Evolutionary conservation across 2,888 invertebrate genomes (phyloP), one percentile per base, ranked within the genome.

Genomic region (Hermodice carunculata): DNA sequence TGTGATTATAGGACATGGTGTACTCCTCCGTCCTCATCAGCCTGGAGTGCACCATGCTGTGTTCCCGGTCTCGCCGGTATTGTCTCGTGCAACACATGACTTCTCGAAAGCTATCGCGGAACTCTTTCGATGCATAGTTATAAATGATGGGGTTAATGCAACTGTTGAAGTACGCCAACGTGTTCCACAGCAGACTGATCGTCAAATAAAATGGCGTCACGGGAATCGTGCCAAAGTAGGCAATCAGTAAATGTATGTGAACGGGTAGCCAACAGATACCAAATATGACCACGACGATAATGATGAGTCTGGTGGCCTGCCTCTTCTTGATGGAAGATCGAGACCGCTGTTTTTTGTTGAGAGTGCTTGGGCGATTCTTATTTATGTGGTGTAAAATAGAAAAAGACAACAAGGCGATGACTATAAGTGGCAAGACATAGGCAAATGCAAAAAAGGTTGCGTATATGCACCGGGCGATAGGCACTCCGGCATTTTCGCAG

Each of bases 71-170:
- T n/a, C n/a, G n/a, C n/a, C n/a, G n/a, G n/a, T n/a, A n/a, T n/a
- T n/a, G n/a, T n/a, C n/a, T n/a, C n/a, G n/a, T n/a, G 46, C 66
- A 66, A 19, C 48, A 42, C 28, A 73, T 48, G 3, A 65, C 73
- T 42, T 66, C 61, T 19, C 69, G 54, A 61, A 75, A 75, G 5
- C 65, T 62, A 46, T 74, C 67, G 6, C 74, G 51, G 57, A 74
- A 74, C 28, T 74, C 74, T 51, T 71, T 71, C 22, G 73, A 74
- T 4, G 74, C 71, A 51, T 63, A 69, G 52, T 74, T 74, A 58
- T 74, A 74, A 57, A 74, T 74, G 61, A 74, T 70, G 6, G 74
- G 74, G 53, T 74, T 74, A 64, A 71, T 69, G 60, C 74, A 74
- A 3, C 67, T 66, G 66, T 74, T 74, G 61, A 67, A 67, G 64